A percentile compares a stretch with the other conserved stretches of the same genome.
These are phyloP conservation scores for Orchesellides sinensis DNA, from an alignment of 2,888 invertebrate species.

Conservation along the genomic window DNA sequence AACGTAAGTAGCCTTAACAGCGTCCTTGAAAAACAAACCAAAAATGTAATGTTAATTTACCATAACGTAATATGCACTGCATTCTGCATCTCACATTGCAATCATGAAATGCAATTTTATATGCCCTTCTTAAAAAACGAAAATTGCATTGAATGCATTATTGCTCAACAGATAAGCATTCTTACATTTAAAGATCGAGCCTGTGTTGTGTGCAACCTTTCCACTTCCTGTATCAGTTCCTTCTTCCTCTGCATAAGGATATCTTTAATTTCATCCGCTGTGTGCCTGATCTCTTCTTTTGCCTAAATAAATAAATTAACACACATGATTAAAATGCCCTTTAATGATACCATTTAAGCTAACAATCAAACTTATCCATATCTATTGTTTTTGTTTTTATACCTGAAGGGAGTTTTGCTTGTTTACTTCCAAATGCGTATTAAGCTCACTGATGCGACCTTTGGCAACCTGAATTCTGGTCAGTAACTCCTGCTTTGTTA, in stretches of 20 bases:
- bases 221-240: constrained; percentile 67
- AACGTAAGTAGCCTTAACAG: constrained; percentile 65
- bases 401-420: constrained; percentile 40
- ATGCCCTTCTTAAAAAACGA: too few relatives aligned
- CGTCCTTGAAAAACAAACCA: constrained; percentile 57
- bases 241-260: constrained; percentile 57
- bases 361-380: neutral
- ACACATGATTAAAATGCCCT: neutral
- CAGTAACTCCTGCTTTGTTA: constrained; percentile 60
- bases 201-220: constrained; percentile 59
- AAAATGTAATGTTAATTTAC: too few relatives aligned
- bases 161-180: too few relatives aligned
- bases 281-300: constrained; percentile 62
- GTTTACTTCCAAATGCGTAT: constrained; percentile 28
- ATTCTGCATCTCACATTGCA: too few relatives aligned
- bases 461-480: constrained; percentile 61
- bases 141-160: too few relatives aligned
- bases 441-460: constrained; percentile 41
- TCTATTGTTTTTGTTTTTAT: neutral
- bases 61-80: too few relatives aligned
- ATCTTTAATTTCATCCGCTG: constrained; percentile 60
- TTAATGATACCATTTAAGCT: neutral
- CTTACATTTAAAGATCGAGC: constrained; percentile 54
- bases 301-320: constrained; percentile 58
- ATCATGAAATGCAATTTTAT: too few relatives aligned